These are phyloP conservation scores for Cyanistes caeruleus DNA, from an alignment of 2,113 vertebrate species.

Conservation along the genomic window DNA sequence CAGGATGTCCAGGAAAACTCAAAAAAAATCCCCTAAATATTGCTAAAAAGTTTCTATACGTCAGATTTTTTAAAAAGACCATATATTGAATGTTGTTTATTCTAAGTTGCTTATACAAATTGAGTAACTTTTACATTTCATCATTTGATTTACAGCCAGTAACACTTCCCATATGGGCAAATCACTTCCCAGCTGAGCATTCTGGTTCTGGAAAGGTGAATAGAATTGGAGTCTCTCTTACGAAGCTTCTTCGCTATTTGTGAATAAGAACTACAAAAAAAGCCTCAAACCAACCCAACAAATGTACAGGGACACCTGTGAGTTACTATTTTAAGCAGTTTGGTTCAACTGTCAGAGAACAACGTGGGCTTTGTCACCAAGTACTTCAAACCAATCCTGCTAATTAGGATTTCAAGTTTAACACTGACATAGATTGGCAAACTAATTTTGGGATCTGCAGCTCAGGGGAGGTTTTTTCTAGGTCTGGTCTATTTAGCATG, in stretches of 20 bases:
- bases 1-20: neutral
- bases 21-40: neutral
- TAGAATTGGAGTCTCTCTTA: neutral
- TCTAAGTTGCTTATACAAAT: neutral
- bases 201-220: neutral
- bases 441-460: neutral
- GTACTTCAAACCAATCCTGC: neutral
- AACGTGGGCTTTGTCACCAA: neutral
- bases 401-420: neutral
- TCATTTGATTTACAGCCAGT: neutral
- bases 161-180: neutral
- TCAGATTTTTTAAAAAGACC: neutral
- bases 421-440: neutral
- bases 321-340: neutral
- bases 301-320: neutral
- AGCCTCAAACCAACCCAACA: neutral
- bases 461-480: neutral
- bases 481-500: neutral
- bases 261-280: neutral
- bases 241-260: neutral
- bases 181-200: neutral
- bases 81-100: neutral
- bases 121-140: neutral
- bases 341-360: neutral
- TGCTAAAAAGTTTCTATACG: accelerated